phyloP scores from a whole-genome alignment of 2,113 vertebrate genomes.

The Tonatia bakeri region DNA sequence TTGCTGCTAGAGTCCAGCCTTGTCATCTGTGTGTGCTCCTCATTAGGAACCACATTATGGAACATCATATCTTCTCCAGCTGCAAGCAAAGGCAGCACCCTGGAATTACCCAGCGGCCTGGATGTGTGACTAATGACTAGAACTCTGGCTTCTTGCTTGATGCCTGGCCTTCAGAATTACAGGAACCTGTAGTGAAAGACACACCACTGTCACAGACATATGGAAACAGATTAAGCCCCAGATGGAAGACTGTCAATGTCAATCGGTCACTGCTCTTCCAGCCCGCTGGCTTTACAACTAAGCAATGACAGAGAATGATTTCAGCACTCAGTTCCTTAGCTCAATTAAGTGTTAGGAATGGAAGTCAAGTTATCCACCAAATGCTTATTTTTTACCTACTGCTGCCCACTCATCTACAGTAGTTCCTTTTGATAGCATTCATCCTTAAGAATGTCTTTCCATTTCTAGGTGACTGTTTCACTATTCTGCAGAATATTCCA shows the following conservation, averaged over 20 bases:
- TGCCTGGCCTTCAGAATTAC: background rate
- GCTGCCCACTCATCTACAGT: background rate
- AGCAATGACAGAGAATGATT: background rate
- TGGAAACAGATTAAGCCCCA: slow-evolving; percentile 33
- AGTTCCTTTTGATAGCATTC: background rate
- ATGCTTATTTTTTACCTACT: background rate
- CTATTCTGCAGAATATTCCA: background rate
- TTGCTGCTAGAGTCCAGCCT: background rate
- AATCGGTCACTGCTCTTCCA: slow-evolving; percentile 38
- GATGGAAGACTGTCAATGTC: slow-evolving; percentile 23
- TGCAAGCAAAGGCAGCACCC: background rate
- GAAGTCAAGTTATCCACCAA: background rate
- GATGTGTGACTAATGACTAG: background rate
- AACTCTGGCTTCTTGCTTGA: slow-evolving; percentile 9
- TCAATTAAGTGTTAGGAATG: background rate
- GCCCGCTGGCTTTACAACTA: background rate
- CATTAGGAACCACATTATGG: background rate
- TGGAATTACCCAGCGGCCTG: background rate
- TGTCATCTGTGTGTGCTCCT: background rate
- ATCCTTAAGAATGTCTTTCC: background rate
- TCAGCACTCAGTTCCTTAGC: background rate
- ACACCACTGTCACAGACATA: background rate
- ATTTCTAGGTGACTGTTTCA: background rate
- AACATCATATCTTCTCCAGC: background rate
- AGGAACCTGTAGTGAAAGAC: background rate